Evolutionary conservation across 2,888 invertebrate genomes (phyloP), one percentile per base, ranked within the genome.

Genomic region (Athalia circularis): DNA sequence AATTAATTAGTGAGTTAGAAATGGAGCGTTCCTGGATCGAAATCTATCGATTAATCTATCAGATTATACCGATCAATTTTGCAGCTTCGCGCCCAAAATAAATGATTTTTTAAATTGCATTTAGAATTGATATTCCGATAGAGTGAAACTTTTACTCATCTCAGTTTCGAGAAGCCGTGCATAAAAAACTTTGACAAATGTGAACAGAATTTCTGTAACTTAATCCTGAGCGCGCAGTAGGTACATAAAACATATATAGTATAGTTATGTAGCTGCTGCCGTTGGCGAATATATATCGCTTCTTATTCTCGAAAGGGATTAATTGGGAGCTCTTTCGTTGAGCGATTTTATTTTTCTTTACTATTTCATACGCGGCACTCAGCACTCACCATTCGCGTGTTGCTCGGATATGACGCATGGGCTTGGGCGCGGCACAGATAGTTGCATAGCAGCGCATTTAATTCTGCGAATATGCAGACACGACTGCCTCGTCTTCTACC

Each of bases 381-480:
- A 47, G 47, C 47, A 59, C 57, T 72, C 11, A 5, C 29, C 29
- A 29, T 29, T 29, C 29, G 29, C 29, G 29, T 29, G 29, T 57
- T 72, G 59, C 59, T 72, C 57, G 11, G 54, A 72, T 72, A 72
- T 72, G 72, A 72, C 72, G 72, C 59, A 72, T 59, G 47, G 72
- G 45, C 59, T 59, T 72, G 72, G 57, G 47, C 57, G 70, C 70
- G 57, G 45, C 29, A 29, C 29, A 29, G 29, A 29, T 29, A 29
- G 29, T 29, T 29, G 29, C 29, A 29, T 29, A 29, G 29, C 29
- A 29, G 29, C 57, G 57, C 43, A 70, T 59, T 70, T 70, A 68
- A 54, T 70, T 70, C 70, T 50, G 70, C 57, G 72, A 57, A 72
- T 72, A 59, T 13, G 72, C 52, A 72, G 47, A 72, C 59, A 13